These are phyloP conservation scores for Psix sp. DNA, from an alignment of 1,140 invertebrate species.

Conservation along the genomic window DNA sequence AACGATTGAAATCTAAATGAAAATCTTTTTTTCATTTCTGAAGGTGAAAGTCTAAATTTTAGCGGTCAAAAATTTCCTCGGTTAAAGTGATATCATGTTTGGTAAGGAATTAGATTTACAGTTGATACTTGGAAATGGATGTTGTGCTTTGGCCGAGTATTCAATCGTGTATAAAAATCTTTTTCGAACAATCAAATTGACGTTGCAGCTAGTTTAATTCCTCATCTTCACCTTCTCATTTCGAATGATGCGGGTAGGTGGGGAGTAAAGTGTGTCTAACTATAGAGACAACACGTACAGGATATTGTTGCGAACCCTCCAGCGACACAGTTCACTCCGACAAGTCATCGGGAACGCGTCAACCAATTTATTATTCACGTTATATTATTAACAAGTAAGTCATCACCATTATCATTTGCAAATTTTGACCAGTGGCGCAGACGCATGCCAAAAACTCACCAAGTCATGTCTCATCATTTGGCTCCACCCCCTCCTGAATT, in stretches of 20 bases:
- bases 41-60: no score
- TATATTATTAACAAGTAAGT: slow-evolving; percentile 56
- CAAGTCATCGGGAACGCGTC: slow-evolving; percentile 70
- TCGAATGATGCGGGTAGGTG: slow-evolving; percentile 56
- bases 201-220: slow-evolving; percentile 22
- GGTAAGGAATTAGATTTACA: no score
- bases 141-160: not conserved
- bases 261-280: slow-evolving; percentile 70
- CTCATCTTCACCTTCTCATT: slow-evolving; percentile 44
- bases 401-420: slow-evolving; percentile 28
- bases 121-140: no score
- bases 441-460: slow-evolving; percentile 24
- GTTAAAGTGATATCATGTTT: no score
- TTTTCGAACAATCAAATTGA: slow-evolving; percentile 18
- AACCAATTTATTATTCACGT: slow-evolving; percentile 53
- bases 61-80: no score
- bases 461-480: not conserved
- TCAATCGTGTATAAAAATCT: not conserved
- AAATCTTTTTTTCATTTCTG: no score
- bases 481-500: slow-evolving; percentile 28
- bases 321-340: slow-evolving; percentile 73
- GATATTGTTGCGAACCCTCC: slow-evolving; percentile 72
- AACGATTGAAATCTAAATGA: no score
- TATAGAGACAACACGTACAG: slow-evolving; percentile 73
- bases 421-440: slow-evolving; percentile 18